Conservation (phyloP, 2,888 invertebrate genomes). For the Globia sparganii region DNA sequence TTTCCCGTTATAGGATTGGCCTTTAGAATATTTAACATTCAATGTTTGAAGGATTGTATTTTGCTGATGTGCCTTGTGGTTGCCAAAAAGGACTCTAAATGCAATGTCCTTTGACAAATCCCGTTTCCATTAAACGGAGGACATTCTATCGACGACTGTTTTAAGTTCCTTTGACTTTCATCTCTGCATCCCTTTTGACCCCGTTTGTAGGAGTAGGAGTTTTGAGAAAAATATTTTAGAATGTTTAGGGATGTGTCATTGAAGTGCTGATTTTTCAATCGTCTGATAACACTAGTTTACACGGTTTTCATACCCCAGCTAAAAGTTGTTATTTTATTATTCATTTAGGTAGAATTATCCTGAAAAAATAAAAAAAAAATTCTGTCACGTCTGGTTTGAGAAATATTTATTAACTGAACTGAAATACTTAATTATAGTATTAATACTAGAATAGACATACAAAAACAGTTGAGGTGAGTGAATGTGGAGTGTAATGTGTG, state of each 20-base stretch:
- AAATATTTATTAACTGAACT: too few species aligned
- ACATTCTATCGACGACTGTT: neutral
- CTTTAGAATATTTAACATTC: constrained; percentile 19
- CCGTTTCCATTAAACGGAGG: neutral
- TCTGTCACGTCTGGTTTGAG: too few species aligned
- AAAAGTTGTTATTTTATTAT: too few species aligned
- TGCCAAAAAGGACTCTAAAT: neutral
- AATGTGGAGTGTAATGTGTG: too few species aligned
- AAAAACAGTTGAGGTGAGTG: too few species aligned
- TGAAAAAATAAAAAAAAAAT: too few species aligned
- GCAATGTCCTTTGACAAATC: neutral
- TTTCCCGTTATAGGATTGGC: neutral
- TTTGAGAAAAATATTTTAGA: neutral
- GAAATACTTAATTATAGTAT: too few species aligned
- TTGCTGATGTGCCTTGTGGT: neutral
- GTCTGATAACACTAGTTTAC: too few species aligned
- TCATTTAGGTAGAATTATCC: too few species aligned
- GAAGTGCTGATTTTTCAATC: too few species aligned
- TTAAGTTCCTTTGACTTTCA: neutral
- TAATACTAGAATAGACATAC: too few species aligned
- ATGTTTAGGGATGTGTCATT: neutral
- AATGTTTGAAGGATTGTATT: constrained; percentile 25
- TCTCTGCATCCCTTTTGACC: neutral
- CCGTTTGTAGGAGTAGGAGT: neutral
- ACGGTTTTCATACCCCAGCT: too few species aligned